phyloP scores from a whole-genome alignment of 2,113 vertebrate genomes.

The Oriolus oriolus region DNA sequence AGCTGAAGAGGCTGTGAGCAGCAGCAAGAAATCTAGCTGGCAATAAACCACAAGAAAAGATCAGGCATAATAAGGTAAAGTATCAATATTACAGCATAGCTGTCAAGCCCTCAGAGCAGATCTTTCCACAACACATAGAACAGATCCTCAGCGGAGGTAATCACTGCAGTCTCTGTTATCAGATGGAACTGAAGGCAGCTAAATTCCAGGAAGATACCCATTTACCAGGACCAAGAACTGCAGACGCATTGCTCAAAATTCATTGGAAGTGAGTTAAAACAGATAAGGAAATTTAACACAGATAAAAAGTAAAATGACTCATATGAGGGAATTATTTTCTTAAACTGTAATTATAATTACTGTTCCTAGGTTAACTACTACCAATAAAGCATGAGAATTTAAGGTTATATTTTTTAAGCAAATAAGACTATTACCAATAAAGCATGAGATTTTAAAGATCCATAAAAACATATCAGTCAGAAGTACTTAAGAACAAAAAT shows the following conservation, averaged over 20 bases:
- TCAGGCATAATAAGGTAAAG: background rate
- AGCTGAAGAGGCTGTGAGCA: background rate
- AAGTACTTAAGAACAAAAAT: background rate
- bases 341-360: background rate
- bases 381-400: background rate
- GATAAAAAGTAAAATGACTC: background rate
- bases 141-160: background rate
- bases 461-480: background rate
- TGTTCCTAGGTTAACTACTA: background rate
- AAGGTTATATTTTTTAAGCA: background rate
- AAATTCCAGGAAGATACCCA: background rate
- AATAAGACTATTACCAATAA: background rate
- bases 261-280: background rate
- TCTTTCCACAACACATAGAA: background rate
- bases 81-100: background rate
- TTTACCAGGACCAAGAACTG: background rate
- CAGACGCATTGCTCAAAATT: background rate
- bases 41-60: background rate
- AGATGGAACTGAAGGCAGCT: background rate
- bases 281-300: background rate
- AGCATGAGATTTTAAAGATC: background rate
- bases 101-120: background rate
- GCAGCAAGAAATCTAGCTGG: background rate
- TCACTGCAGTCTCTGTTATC: background rate
- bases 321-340: background rate